Base-by-base conservation (phyloP, 1,140 invertebrate genomes). In the Drosophila yakuba region DNA sequence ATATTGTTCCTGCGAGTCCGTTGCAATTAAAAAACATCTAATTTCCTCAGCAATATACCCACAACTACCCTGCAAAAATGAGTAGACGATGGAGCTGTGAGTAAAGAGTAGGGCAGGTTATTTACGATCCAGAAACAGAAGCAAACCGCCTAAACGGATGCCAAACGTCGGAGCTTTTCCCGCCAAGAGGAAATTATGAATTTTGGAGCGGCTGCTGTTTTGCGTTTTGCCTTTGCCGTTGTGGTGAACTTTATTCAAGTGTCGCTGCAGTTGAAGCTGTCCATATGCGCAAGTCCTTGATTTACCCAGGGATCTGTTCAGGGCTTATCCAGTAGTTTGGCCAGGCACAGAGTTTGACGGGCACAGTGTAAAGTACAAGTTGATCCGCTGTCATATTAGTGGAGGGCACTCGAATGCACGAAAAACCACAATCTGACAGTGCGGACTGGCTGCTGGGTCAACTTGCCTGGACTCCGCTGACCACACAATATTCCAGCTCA, bases 371-470 rank as follows among this genome's bases (percentile, higher is more conserved):
- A 72, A 81, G 80, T 86, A 86, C 82, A 86, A 81, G 61, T 86
- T 79, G 82, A 86, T 75, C 82, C 83, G 79, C 79, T 86, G 81
- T 86, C 82, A 86, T 86, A 86, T 86, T 73, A 86, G 83, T 76
- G 61, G 64, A 79, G 83, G 75, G 78, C 52, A 86, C 74, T 71
- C 52, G 66, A 77, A 72, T 60, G 75, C 61, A 57, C 59, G 69
- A 80, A 80, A 66, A 74, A 66, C 60, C 80, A 45, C 71, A 78
- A 74, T 50, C 54, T 78, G 69, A 60, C 68, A 68, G 81, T 52
- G 54, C 48, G 60, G 66, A 20, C 44, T 41, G 63, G 17, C 5
- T 10, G 17, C 32, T 48, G 48, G 41, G 57, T 12, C 20, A 28
- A 20, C 43, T 38, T 23, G 12, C 3, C 3, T 10, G 44, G n/a